Conservation (phyloP, 2,113 vertebrate genomes). For the Mormyrus iriodes region DNA sequence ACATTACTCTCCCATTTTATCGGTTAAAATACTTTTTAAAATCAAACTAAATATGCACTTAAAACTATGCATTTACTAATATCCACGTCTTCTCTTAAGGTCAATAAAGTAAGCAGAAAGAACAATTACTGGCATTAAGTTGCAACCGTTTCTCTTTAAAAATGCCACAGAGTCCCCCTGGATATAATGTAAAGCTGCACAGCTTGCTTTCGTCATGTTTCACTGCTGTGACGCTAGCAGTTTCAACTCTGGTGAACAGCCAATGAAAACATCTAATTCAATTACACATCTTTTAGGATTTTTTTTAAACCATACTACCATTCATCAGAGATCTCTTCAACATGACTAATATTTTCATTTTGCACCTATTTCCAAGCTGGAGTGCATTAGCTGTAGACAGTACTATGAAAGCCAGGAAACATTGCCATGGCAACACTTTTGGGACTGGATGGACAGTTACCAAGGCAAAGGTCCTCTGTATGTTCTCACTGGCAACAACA, state of each 20-base stretch:
- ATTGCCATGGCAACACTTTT: conserved; percentile 37
- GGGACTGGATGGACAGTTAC: conserved; percentile 48
- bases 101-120: conserved; percentile 79
- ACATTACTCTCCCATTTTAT: conserved; percentile 60
- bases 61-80: conserved; percentile 5
- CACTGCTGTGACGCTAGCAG: conserved; percentile 30
- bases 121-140: conserved; percentile 92
- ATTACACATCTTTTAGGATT: neutral
- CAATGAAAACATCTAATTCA: neutral
- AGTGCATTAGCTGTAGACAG: conserved; percentile 45
- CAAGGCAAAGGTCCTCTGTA: conserved; percentile 62
- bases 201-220: conserved; percentile 88
- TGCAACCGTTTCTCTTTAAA: conserved; percentile 92
- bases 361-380: conserved; percentile 47
- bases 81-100: conserved; percentile 68
- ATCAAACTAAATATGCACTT: conserved; percentile 66
- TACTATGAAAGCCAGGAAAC: conserved; percentile 37
- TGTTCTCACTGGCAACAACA: conserved; percentile 63
- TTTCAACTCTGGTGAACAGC: neutral
- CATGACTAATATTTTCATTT: conserved; percentile 47
- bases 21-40: conserved; percentile 60
- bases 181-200: conserved; percentile 97
- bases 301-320: neutral
- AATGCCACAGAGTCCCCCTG: conserved; percentile 99
- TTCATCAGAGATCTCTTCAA: conserved; percentile 22